These are phyloP conservation scores for Lampris incognitus DNA, from an alignment of 2,113 vertebrate genomes.

Conservation along the genomic window DNA sequence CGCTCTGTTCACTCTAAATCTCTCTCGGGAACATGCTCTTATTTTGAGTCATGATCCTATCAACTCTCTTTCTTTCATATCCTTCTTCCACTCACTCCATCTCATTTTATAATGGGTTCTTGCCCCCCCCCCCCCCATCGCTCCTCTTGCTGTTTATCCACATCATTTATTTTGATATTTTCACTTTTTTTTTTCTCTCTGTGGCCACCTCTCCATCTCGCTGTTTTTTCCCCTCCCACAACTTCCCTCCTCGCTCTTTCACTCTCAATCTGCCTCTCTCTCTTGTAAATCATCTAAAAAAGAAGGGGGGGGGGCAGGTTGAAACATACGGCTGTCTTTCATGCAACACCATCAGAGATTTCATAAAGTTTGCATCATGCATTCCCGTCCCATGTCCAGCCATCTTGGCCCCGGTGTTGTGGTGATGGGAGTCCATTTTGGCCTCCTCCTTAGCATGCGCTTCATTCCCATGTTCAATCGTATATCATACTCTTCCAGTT, in stretches of 20 bases:
- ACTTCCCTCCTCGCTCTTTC: neutral
- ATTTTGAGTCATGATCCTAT: neutral
- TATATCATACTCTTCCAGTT: no score
- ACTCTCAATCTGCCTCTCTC: neutral
- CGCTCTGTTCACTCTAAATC: neutral
- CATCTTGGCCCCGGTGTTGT: neutral
- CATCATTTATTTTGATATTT: neutral
- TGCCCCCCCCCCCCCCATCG: neutral
- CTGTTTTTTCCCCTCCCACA: neutral
- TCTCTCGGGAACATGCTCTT: neutral
- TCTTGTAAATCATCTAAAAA: neutral
- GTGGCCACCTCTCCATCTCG: neutral
- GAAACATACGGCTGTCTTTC: no score
- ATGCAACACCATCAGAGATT: slow-evolving; percentile 23
- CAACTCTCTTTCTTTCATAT: neutral
- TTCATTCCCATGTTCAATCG: no score
- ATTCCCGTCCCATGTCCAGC: neutral
- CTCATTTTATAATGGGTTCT: neutral
- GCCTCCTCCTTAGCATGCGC: neutral
- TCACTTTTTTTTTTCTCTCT: neutral
- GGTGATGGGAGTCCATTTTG: neutral
- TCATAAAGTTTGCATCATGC: slow-evolving; percentile 47
- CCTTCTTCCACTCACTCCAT: neutral
- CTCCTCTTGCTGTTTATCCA: neutral
- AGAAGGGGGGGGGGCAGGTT: neutral